phyloP scores from a whole-genome alignment of 2,888 invertebrate species.

The Ramazzottius varieornatus region DNA sequence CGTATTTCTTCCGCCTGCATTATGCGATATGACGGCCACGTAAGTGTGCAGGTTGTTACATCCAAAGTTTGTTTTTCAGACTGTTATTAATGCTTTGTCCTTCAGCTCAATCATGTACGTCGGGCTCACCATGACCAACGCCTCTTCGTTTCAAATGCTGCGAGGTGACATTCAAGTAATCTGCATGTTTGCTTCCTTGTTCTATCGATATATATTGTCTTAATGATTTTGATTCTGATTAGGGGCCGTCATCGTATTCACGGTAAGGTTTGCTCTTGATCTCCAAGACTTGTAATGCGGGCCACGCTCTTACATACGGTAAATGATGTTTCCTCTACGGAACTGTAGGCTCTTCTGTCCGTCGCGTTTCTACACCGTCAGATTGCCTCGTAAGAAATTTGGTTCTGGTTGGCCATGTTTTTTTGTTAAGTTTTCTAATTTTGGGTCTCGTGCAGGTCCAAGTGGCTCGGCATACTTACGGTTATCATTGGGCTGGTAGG shows the following conservation, averaged over 20 bases:
- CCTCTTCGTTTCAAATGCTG: constrained; percentile 86
- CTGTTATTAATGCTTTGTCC: too few species aligned
- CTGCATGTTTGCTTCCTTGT: not conserved
- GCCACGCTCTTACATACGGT: not conserved
- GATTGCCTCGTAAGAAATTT: constrained; percentile 20
- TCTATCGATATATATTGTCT: not conserved
- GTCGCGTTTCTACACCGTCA: constrained; percentile 40
- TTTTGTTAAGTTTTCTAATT: not conserved
- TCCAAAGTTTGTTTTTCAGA: too few species aligned
- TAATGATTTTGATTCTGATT: constrained; percentile 10
- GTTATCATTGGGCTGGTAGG: too few species aligned
- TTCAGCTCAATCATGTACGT: too few species aligned
- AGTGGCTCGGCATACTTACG: constrained; percentile 60
- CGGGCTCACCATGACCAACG: constrained; percentile 46
- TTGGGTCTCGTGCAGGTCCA: constrained; percentile 23
- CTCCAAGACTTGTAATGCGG: not conserved
- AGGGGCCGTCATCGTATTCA: constrained; percentile 63
- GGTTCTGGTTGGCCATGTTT: not conserved
- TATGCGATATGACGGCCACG: constrained; percentile 65
- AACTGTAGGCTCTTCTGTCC: constrained; percentile 41
- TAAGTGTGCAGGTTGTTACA: constrained; percentile 77
- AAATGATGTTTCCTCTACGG: too few species aligned
- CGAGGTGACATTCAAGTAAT: constrained; percentile 45
- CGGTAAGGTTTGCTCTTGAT: constrained; percentile 24
- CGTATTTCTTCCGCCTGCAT: constrained; percentile 53